Base-by-base conservation (phyloP, 1,140 invertebrate genomes). In the Gyrodactylus bullatarudis region DNA sequence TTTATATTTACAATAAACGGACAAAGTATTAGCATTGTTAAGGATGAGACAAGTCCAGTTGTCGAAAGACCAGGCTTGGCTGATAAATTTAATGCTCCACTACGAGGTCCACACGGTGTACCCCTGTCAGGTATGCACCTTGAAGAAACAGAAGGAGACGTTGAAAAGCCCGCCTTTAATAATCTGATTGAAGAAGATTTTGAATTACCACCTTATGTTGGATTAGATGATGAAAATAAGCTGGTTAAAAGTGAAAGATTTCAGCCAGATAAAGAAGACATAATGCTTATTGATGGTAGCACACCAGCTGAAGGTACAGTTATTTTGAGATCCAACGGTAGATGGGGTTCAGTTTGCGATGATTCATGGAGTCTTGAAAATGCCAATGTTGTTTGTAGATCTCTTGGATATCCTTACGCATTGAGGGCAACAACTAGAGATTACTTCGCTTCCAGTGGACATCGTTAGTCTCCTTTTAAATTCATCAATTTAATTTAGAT, bases 271-370 rank as follows among this genome's bases (percentile, higher is more conserved):
- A 54, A 54, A n/a, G 34, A 54, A 16, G 34, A 54, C 34, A 54
- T 71, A 23, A 71, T 71, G 70, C 23, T 71, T 2, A 1, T 71
- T 16, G 24, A 71, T 25, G 70, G 70, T 1, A 16, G 21, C 1
- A 23, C 24, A 1, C 21, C 21, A 71, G 1, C 21, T 25, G 70
- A 71, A n/a, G 70, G 70, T 20, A 71, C 8, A 24, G 70, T 71
- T 23, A 1, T 71, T 23, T n/a, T 71, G 1, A 20, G 24, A 8
- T 20, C 20, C n/a, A 71, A 71, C 24, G 24, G 24, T n/a, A 71
- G n/a, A 25, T 71, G 70, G 70, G 70, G 70, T 8, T 24, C 70
- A 71, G 24, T 71, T 23, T 71, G 70, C n/a, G 70, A 71, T 71
- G 70, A 71, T 26, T 23, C 21, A 1, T 71, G 70, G 70, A 24